Evolutionary conservation across 2,797 vertebrate species (phyloP), one percentile per base, ranked within the genome.

Genomic region (Hyperoplus immaculatus): DNA sequence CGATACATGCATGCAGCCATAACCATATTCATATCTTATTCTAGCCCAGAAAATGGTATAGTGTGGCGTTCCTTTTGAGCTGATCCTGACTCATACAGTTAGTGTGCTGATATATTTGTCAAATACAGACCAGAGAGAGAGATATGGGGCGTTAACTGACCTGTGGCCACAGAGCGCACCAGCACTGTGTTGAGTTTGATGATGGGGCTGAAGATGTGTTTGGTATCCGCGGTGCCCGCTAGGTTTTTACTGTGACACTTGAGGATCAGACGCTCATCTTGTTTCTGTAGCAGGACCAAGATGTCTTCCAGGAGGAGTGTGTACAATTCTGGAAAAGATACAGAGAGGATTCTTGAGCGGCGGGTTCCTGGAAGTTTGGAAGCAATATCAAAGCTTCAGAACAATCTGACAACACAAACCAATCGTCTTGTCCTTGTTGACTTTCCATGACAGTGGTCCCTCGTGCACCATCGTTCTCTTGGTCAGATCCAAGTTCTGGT

Each of bases 371-470:
- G 49, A 8, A 43, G 60, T 56, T 45, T 10, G 10, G 29, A 42
- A n/a, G 50, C 10, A 11, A 42, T 45, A 5, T 38, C 8, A 45
- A 49, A 21, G 29, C 18, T 65, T 6, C 36, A 13, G 3, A 36
- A 41, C 46, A 14, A 51, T 73, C 4, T 16, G 50, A 56, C 16
- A 49, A 83, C 93, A 60, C 93, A 60, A 81, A 99, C 98, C 98
- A 0, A 99, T 99, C 15, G 96, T 98, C 93, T 99, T 99, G 95
- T 99, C 98, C 90, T 96, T 98, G 92, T 99, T 99, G 83, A 99
- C 97, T 90, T 99, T 99, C 98, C 98, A 99, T 29, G 96, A 97
- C 43, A 99, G 94, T 1, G 97, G 97, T 16, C 98, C 98, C 92
- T 99, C 98, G 0, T 99, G 98, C 80, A 99, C 95, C 97, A 99